Conservation (phyloP, 53 echinoderm and acorn worm genomes). For the Mesocentrotus franciscanus region DNA sequence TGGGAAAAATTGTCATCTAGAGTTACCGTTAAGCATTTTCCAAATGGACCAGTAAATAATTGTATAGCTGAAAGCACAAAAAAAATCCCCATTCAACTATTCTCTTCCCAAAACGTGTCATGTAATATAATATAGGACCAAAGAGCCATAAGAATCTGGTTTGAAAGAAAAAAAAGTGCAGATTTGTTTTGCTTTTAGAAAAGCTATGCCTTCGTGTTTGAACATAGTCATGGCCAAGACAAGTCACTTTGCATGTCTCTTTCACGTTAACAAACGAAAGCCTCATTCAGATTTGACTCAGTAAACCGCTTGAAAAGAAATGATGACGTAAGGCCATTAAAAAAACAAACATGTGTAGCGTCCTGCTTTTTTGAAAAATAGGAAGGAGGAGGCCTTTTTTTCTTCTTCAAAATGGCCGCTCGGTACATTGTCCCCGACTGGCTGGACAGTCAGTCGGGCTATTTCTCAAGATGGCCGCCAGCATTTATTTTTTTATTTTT, state of each 20-base stretch:
- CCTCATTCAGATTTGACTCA: too few relatives aligned
- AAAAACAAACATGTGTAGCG: too few relatives aligned
- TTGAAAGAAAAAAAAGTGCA: not conserved
- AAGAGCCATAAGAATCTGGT: not conserved
- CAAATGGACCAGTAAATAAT: not conserved
- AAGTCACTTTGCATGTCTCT: not conserved
- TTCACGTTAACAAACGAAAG: not conserved
- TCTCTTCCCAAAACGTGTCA: not conserved
- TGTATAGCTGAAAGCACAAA: not conserved
- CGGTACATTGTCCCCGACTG: too few relatives aligned
- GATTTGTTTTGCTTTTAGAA: not conserved
- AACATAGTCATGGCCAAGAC: not conserved
- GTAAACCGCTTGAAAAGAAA: too few relatives aligned
- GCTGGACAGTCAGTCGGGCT: too few relatives aligned
- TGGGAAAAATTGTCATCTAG: not conserved
- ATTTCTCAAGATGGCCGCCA: too few relatives aligned
- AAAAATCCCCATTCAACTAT: not conserved
- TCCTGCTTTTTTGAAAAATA: too few relatives aligned
- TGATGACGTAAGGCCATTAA: too few relatives aligned
- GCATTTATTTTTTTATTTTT: too few relatives aligned
- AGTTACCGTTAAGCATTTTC: not conserved
- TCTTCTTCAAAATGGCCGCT: too few relatives aligned
- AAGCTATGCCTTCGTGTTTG: not conserved
- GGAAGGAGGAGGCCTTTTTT: too few relatives aligned
- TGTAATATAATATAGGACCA: not conserved